These are phyloP conservation scores for Phalangium opilio DNA, from an alignment of 2,888 invertebrate species.

Conservation along the genomic window DNA sequence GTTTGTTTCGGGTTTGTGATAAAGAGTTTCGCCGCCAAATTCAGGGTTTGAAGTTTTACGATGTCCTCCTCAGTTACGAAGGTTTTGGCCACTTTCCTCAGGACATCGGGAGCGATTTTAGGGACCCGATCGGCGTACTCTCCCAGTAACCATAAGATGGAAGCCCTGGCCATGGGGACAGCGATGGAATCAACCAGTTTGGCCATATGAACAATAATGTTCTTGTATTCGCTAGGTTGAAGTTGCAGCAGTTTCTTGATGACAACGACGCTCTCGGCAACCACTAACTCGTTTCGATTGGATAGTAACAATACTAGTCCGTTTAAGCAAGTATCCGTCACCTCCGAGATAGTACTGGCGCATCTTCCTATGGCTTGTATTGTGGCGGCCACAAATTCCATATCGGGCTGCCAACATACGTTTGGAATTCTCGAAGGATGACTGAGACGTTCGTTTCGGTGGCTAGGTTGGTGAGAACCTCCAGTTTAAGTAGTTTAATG, in stretches of 20 bases:
- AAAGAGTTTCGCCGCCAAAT: constrained; percentile 82
- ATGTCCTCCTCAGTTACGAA: constrained; percentile 82
- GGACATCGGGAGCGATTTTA: constrained; percentile 72
- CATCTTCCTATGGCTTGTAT: constrained; percentile 80
- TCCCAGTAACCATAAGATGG: constrained; percentile 83
- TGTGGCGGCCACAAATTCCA: constrained; percentile 84
- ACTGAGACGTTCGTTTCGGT: constrained; percentile 83
- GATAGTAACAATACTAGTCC: constrained; percentile 80
- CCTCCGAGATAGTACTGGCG: constrained; percentile 71
- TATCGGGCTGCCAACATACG: constrained; percentile 81
- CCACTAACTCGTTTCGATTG: constrained; percentile 70
- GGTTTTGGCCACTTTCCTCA: constrained; percentile 72
- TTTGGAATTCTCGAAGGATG: constrained; percentile 73
- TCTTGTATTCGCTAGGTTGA: constrained; percentile 65
- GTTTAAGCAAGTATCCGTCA: constrained; percentile 85
- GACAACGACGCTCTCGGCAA: constrained; percentile 74
- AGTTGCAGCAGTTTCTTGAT: constrained; percentile 41
- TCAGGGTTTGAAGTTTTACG: constrained; percentile 88
- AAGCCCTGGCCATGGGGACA: constrained; percentile 71
- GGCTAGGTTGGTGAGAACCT: constrained; percentile 88
- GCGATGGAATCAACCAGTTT: constrained; percentile 61
- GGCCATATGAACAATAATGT: constrained; percentile 74
- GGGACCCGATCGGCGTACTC: constrained; percentile 73
- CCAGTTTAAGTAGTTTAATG: constrained; percentile 85
- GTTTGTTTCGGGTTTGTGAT: constrained; percentile 54